phyloP scores from a whole-genome alignment of 2,888 invertebrate species.

The Coenonympha glycerion region DNA sequence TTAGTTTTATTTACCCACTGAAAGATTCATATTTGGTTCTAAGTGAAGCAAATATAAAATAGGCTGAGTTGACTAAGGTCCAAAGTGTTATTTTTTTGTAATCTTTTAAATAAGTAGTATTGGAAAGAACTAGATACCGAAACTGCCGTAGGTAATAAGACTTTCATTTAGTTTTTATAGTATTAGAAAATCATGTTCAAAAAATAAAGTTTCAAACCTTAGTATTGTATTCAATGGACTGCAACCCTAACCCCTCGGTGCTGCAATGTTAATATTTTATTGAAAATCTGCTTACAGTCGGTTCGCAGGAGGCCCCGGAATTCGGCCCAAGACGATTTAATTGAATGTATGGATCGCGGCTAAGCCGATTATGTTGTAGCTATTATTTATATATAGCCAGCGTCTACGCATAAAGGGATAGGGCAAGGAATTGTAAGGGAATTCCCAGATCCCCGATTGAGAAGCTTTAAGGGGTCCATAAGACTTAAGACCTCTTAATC shows the following conservation, averaged over 20 bases:
- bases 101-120: too few species aligned
- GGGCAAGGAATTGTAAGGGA: slow-evolving; percentile 9
- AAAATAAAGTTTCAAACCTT: neutral
- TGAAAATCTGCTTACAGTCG: slow-evolving; percentile 33
- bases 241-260: slow-evolving; percentile 15
- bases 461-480: neutral
- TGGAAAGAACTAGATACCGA: too few species aligned
- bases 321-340: slow-evolving; percentile 34
- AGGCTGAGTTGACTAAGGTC: too few species aligned
- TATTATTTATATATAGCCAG: slow-evolving; percentile 31
- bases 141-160: too few species aligned
- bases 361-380: slow-evolving; percentile 34
- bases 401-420: slow-evolving; percentile 14
- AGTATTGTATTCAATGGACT: slow-evolving; percentile 4
- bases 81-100: too few species aligned
- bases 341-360: slow-evolving; percentile 42
- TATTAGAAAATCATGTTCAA: too few species aligned
- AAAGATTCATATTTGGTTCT: too few species aligned
- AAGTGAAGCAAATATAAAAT: too few species aligned
- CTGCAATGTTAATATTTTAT: slow-evolving; percentile 35
- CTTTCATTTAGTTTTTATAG: too few species aligned
- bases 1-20: too few species aligned
- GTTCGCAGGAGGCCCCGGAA: slow-evolving; percentile 25
- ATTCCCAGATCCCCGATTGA: neutral
- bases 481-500: neutral